Percentiles rank a stretch among this genome's conserved stretches.
These are phyloP conservation scores for Scolanthus callimorphus DNA, from an alignment of 92 coral and sea anemone species.

Conservation along the genomic window DNA sequence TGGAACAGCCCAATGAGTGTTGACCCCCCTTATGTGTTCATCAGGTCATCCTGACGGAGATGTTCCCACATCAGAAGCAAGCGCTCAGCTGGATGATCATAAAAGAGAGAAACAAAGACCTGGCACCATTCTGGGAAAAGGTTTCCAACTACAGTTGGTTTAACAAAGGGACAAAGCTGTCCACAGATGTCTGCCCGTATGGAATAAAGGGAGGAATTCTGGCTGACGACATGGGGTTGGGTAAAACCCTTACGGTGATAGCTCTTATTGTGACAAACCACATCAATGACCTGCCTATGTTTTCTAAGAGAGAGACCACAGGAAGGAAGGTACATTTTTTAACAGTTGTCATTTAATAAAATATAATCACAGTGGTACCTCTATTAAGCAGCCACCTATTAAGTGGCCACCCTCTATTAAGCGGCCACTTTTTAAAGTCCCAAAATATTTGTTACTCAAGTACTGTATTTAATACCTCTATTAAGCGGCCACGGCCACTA, in stretches of 20 bases:
- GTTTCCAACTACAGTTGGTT: slow-evolving; percentile 44
- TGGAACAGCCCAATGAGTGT: too few relatives aligned
- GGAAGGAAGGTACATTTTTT: too few relatives aligned
- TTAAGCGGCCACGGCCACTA: too few relatives aligned
- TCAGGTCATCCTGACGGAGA: slow-evolving; percentile 64
- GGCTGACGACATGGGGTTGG: slow-evolving; percentile 93
- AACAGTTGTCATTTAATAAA: too few relatives aligned
- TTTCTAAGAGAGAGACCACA: slow-evolving; percentile 35
- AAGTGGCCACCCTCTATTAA: too few relatives aligned
- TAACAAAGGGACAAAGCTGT: slow-evolving; percentile 64
- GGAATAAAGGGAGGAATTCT: slow-evolving; percentile 77
- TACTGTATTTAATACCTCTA: too few relatives aligned
- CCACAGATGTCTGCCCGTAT: slow-evolving; percentile 54
- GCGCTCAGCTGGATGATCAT: slow-evolving; percentile 81
- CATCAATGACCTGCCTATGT: slow-evolving; percentile 74
- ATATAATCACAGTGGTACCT: too few relatives aligned
- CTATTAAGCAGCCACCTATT: too few relatives aligned
- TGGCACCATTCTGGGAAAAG: slow-evolving; percentile 75
- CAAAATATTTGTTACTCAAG: too few relatives aligned
- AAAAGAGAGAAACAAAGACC: slow-evolving; percentile 65
- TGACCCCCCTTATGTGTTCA: not conserved
- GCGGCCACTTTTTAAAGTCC: too few relatives aligned
- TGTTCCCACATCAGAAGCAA: slow-evolving; percentile 75
- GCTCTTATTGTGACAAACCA: slow-evolving; percentile 79
- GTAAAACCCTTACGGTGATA: slow-evolving; percentile 73